Evolutionary conservation across 2,888 invertebrate species (phyloP).

Genomic region (Synanthedon myopaeformis): DNA sequence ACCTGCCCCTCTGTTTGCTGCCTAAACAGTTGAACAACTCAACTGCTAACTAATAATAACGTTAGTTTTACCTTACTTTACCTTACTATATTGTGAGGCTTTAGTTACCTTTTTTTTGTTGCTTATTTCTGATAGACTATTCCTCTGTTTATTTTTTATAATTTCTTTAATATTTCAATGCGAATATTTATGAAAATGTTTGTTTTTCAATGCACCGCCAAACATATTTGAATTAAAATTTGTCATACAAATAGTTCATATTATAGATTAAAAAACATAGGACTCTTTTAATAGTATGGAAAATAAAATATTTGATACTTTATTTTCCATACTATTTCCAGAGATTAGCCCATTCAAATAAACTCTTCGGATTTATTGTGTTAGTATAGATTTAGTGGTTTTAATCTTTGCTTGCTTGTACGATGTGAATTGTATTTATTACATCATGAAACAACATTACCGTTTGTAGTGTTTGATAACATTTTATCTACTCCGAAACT

Average conservation of each 20-base stretch:
- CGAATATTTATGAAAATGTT: no score
- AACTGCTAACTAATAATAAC: neutral
- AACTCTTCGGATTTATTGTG: no score
- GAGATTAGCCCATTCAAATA: no score
- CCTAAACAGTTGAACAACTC: conserved; percentile 13
- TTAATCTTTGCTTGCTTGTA: no score
- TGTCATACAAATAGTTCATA: no score
- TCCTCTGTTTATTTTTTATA: neutral
- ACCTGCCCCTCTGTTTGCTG: conserved; percentile 37
- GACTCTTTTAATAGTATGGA: no score
- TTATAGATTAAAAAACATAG: no score
- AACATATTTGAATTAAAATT: neutral
- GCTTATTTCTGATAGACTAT: neutral
- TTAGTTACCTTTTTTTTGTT: neutral
- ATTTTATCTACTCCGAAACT: neutral
- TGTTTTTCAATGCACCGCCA: neutral
- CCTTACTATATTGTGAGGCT: neutral
- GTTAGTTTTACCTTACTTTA: neutral
- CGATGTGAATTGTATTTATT: no score
- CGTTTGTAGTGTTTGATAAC: neutral
- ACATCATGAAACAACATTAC: no score
- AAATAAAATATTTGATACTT: no score
- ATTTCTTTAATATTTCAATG: neutral
- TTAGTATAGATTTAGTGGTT: no score
- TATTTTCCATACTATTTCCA: no score